phyloP scores from a whole-genome alignment of 2,797 vertebrate genomes.

The Macropodus opercularis region DNA sequence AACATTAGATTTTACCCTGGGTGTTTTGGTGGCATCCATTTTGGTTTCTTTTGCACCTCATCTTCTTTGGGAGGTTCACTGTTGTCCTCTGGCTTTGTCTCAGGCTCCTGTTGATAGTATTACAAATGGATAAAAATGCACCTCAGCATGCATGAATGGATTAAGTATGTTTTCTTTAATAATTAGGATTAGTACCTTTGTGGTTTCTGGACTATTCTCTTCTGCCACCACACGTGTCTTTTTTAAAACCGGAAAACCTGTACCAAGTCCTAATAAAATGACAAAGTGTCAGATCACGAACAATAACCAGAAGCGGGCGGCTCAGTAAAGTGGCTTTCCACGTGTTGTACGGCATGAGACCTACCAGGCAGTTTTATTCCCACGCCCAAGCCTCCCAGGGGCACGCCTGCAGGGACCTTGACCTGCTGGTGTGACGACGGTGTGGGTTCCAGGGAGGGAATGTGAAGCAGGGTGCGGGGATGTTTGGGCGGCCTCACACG shows the following conservation, averaged over 20 bases:
- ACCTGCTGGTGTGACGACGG: constrained; percentile 20
- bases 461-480: constrained; percentile 74
- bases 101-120: constrained; percentile 50
- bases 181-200: constrained; percentile 41
- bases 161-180: not conserved
- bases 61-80: constrained; percentile 46
- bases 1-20: constrained; percentile 70
- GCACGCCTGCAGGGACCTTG: constrained; percentile 46
- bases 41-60: constrained; percentile 60
- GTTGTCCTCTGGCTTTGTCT: constrained; percentile 40
- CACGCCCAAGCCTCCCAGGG: constrained; percentile 64
- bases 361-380: constrained; percentile 79
- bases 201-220: constrained; percentile 24
- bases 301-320: not conserved
- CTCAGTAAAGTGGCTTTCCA: not conserved
- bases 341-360: constrained; percentile 1
- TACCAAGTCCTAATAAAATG: constrained; percentile 67
- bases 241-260: constrained; percentile 75
- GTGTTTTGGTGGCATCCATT: constrained; percentile 78
- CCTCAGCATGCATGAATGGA: not conserved
- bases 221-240: constrained; percentile 64
- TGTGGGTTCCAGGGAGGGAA: constrained; percentile 70
- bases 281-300: not conserved
- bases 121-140: not conserved
- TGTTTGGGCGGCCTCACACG: constrained; percentile 75